Base-by-base conservation (phyloP, 2,113 vertebrate species). In the Chloropsis hardwickii region DNA sequence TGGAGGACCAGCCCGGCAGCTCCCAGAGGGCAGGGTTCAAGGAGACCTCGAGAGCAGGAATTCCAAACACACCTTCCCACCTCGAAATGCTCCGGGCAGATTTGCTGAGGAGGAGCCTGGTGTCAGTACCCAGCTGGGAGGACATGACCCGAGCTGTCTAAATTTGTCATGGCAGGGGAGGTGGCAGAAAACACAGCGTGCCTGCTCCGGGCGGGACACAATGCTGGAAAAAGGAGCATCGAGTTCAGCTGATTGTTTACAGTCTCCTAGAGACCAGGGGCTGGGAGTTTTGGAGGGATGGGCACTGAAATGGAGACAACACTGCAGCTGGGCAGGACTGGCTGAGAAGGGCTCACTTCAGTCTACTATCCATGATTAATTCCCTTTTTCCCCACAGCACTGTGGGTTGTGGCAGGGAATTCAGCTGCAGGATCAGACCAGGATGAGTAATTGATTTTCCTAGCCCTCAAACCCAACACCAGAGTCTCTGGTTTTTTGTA, bases 141-240 rank as follows among this genome's bases (percentile, higher is more conserved):
- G 61, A 91, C 69, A 33, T 5, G 88, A 65, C 60, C 74, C 78
- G 29, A 20, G 89, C 66, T 71, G 84, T 35, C 79, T 89, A 42
- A 92, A 90, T 94, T 60, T 94, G 92, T 77, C 93, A 12, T 5
- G 50, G 48, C 84, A 76, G 62, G 53, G 84, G 80, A 88, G 83
- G 80, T 71, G 78, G 61, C 27, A 24, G 90, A 39, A 70, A 81
- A 24, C 39, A 14, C 50, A 88, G 64, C 10, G 9, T 66, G 81
- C 71, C 78, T 60, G 25, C 92, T 82, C 14, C 18, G 29, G 71
- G 64, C 5, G 39, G 81, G 74, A 74, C 7, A 19, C 42, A 33
- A 16, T 4, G 33, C 64, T 93, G 90, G 54, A 66, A 69, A 85
- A 2, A 4, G 50, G 50, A 85, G 65, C 87, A 25, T 53, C 2